Conservation (phyloP, 2,888 invertebrate species). For the Tethea ocularis region DNA sequence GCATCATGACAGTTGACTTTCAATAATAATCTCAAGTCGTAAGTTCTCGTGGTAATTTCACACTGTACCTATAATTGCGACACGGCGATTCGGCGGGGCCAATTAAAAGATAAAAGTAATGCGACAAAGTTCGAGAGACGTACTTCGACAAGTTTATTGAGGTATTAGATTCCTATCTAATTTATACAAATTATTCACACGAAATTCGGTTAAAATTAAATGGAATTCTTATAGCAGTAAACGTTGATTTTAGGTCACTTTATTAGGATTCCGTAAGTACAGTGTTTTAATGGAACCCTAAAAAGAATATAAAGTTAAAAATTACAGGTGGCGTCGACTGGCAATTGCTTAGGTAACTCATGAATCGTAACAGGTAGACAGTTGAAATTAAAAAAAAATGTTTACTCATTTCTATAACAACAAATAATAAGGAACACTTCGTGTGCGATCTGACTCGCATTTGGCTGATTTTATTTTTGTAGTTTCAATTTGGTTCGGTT, state of each 20-base stretch:
- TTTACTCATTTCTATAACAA: too few species aligned
- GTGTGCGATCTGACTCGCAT: too few species aligned
- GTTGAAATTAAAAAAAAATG: too few species aligned
- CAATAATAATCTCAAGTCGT: not conserved
- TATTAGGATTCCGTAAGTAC: too few species aligned
- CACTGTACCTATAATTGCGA: constrained; percentile 25
- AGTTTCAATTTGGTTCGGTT: too few species aligned
- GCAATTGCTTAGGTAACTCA: too few species aligned
- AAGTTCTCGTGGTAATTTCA: constrained; percentile 12
- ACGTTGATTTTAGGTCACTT: not conserved
- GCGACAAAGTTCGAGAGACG: constrained; percentile 21
- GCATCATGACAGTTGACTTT: not conserved
- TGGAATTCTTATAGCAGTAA: not conserved
- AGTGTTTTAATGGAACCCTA: too few species aligned
- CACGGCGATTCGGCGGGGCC: constrained; percentile 25
- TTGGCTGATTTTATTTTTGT: too few species aligned
- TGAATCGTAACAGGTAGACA: too few species aligned
- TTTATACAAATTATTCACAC: not conserved
- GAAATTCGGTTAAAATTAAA: not conserved
- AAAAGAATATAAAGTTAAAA: too few species aligned
- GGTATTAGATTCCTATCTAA: constrained; percentile 4
- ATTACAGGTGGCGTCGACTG: too few species aligned
- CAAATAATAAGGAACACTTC: too few species aligned
- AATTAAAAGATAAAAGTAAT: constrained; percentile 34
- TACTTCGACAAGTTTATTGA: constrained; percentile 2